Conservation (phyloP, 2,113 vertebrate species). For the Oncorhynchus keta region DNA sequence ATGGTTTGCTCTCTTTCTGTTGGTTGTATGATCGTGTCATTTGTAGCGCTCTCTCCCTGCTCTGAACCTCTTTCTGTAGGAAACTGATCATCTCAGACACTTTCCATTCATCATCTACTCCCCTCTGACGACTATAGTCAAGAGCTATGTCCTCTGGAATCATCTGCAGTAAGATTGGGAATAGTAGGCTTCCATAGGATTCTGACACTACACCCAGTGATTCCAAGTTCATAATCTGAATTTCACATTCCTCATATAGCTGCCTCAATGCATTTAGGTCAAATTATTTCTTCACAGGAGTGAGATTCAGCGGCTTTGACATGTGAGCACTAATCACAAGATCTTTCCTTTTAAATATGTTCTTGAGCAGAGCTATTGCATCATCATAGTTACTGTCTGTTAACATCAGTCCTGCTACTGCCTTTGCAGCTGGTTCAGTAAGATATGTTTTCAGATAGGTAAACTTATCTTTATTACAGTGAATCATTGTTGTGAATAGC, state of each 20-base stretch:
- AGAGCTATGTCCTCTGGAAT: slow-evolving; percentile 22
- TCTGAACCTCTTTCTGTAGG: slow-evolving; percentile 9
- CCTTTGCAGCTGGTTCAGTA: too few species aligned
- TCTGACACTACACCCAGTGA: slow-evolving; percentile 18
- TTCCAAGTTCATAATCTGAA: slow-evolving; percentile 11
- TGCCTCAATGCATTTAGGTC: slow-evolving; percentile 14
- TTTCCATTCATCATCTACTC: slow-evolving; percentile 14
- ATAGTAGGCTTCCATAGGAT: slow-evolving; percentile 15
- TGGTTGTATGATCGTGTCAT: background rate
- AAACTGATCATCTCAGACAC: slow-evolving; percentile 7
- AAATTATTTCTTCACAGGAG: background rate
- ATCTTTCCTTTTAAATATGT: too few species aligned
- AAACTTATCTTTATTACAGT: too few species aligned
- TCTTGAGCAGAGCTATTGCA: too few species aligned
- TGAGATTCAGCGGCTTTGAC: slow-evolving; percentile 10
- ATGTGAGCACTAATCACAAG: slow-evolving; percentile 7
- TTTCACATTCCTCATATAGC: too few species aligned
- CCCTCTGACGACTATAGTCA: slow-evolving; percentile 1
- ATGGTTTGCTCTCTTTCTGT: background rate
- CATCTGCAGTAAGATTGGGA: background rate
- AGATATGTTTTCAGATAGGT: too few species aligned
- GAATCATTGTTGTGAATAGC: too few species aligned
- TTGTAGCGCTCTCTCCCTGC: slow-evolving; percentile 3
- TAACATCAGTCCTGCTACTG: too few species aligned
- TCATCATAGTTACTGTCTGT: too few species aligned